phyloP scores from a whole-genome alignment of 2,888 invertebrate genomes.

The Aplocera efformata region DNA sequence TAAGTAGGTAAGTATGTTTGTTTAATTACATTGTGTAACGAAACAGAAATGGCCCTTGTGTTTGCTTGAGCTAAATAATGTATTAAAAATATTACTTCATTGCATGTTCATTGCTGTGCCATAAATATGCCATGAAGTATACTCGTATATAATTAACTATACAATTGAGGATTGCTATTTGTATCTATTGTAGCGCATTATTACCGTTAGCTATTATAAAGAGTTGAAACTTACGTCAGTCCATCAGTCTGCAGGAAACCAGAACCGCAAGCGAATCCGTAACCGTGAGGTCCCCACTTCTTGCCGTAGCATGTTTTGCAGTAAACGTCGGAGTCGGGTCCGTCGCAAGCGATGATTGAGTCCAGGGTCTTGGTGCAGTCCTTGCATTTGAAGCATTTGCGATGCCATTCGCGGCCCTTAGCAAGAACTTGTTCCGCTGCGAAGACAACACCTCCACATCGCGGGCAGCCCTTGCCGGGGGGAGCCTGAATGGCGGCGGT shows the following conservation, averaged over 20 bases:
- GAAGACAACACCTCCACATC: constrained; percentile 94
- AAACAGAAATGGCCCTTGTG: too few species aligned
- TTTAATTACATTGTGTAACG: too few species aligned
- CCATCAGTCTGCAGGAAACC: constrained; percentile 96
- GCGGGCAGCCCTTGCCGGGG: constrained; percentile 93
- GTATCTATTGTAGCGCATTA: too few species aligned
- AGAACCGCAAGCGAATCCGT: constrained; percentile 96
- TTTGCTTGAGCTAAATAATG: too few species aligned
- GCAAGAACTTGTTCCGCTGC: constrained; percentile 97
- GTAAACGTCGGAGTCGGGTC: constrained; percentile 95
- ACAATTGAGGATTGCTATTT: too few species aligned
- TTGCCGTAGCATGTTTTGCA: constrained; percentile 99
- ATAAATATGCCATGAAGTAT: too few species aligned
- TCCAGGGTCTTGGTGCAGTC: constrained; percentile 97
- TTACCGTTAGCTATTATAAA: neutral
- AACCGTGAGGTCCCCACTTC: constrained; percentile 98
- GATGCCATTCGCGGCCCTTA: constrained; percentile 95
- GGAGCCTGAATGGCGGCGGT: constrained; percentile 89
- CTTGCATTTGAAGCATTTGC: constrained; percentile 94
- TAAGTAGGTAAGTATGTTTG: too few species aligned
- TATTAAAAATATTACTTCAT: too few species aligned
- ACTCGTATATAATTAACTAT: too few species aligned
- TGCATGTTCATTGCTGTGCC: too few species aligned
- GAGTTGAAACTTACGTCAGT: constrained; percentile 83
- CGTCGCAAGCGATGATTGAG: constrained; percentile 97